Base-by-base conservation (phyloP, 2,113 vertebrate genomes). In the Hydrochoerus hydrochaeris region DNA sequence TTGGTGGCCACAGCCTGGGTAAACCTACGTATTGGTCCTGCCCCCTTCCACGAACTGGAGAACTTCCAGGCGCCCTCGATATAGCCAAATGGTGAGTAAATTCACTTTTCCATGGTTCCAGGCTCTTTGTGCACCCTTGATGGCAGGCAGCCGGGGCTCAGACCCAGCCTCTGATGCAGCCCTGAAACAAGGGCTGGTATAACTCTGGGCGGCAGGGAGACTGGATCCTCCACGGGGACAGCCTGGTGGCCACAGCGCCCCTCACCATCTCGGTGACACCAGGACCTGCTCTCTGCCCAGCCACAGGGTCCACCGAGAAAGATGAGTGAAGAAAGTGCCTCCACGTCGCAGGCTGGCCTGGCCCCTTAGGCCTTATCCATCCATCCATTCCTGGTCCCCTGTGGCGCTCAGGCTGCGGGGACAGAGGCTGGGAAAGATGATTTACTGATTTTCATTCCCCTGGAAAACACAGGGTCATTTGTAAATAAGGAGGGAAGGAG, bases 171-270 rank as follows among this genome's bases (percentile, higher is more conserved):
- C 8, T 20, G 44, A 28, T n/a, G 32, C 10, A 19, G 19, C 4
- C 22, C 38, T n/a, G n/a, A n/a, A n/a, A n/a, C 38, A 75, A 46
- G 26, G 73, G 5, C 69, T 7, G 13, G 38, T 24, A 52, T 63
- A 63, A 54, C 6, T 73, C 54, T 49, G 60, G 28, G 11, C 35
- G 26, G 20, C 44, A 24, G 67, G 46, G 52, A 49, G 73, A 35
- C 58, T 4, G 46, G 86, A 32, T 60, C 22, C 73, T 8, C 12
- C 14, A 32, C 26, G 30, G 38, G 87, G 44, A 13, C n/a, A 46
- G 54, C 58, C 62, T 19, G 5, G 14, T 13, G 0, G 0, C 3
- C 0, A 2, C 5, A 20, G 57, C 0, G 0, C 16, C 6, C 0
- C 44, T 17, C 3, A 2, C 12, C 2, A 5, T 30, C 85, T 63